Conservation (phyloP, 1,140 invertebrate species). For the Drosophila erecta region DNA sequence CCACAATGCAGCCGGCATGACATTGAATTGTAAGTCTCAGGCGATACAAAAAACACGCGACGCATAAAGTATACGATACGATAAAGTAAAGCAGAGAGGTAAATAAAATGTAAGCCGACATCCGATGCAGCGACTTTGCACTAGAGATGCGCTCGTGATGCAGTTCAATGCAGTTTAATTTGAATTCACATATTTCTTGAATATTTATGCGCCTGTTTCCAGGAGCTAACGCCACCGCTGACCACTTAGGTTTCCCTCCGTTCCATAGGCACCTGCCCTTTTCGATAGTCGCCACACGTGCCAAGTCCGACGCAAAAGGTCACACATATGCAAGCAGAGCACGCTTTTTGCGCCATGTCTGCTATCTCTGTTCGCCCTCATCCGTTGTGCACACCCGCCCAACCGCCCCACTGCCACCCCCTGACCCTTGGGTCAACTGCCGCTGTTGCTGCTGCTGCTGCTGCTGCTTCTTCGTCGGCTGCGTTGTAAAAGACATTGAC, state of each 20-base stretch:
- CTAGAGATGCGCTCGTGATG: constrained; percentile 28
- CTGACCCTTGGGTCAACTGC: constrained; percentile 27
- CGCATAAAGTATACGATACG: constrained; percentile 40
- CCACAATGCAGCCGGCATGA: constrained; percentile 39
- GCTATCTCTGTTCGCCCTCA: constrained; percentile 19
- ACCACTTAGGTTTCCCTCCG: background rate
- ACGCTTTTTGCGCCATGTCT: constrained; percentile 31
- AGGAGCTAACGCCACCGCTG: background rate
- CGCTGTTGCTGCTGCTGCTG: constrained; percentile 1
- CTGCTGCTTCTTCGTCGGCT: constrained; percentile 16
- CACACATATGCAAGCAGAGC: constrained; percentile 29
- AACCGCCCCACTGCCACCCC: constrained; percentile 1
- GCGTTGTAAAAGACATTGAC: constrained; percentile 65
- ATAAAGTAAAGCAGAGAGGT: constrained; percentile 41
- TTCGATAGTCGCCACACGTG: constrained; percentile 24
- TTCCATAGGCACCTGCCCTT: background rate
- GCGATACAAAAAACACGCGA: constrained; percentile 36
- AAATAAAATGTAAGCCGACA: constrained; percentile 62
- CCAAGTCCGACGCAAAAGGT: constrained; percentile 17
- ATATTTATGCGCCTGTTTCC: background rate
- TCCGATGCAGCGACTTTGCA: constrained; percentile 24
- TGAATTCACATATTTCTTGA: background rate
- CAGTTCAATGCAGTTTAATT: background rate
- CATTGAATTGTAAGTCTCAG: constrained; percentile 74
- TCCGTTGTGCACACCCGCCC: constrained; percentile 9